These are phyloP conservation scores for Theretra japonica DNA, from an alignment of 2,888 invertebrate genomes.

Conservation along the genomic window DNA sequence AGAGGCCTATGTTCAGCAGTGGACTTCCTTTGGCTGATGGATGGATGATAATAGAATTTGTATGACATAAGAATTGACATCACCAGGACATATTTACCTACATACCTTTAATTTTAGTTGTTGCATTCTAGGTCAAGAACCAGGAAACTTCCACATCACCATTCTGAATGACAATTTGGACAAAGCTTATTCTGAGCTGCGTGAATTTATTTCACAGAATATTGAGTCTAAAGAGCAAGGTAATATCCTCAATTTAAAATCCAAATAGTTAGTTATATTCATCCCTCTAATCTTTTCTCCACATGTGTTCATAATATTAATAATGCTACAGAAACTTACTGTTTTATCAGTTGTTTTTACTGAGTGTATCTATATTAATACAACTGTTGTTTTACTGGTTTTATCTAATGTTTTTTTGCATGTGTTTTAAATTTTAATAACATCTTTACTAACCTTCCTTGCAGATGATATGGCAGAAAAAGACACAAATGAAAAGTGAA, in stretches of 20 bases:
- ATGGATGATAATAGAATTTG: no score
- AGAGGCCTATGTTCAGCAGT: no score
- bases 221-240: constrained; percentile 83
- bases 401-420: constrained; percentile 20
- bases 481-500: constrained; percentile 49
- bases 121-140: constrained; percentile 72
- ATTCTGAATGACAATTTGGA: constrained; percentile 93
- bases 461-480: constrained; percentile 51
- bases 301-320: constrained; percentile 37
- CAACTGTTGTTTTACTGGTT: neutral
- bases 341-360: neutral
- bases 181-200: constrained; percentile 90
- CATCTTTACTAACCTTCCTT: constrained; percentile 54
- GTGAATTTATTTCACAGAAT: constrained; percentile 88
- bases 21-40: no score
- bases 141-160: constrained; percentile 92
- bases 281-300: neutral
- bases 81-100: no score
- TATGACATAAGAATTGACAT: no score
- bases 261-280: constrained; percentile 22
- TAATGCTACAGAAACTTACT: no score
- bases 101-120: constrained; percentile 30
- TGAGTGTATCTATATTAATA: neutral
- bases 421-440: constrained; percentile 8
- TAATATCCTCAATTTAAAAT: constrained; percentile 42